Evolutionary conservation across 2,888 invertebrate species (phyloP), one percentile per base, ranked within the genome.

Genomic region (Panopea generosa): DNA sequence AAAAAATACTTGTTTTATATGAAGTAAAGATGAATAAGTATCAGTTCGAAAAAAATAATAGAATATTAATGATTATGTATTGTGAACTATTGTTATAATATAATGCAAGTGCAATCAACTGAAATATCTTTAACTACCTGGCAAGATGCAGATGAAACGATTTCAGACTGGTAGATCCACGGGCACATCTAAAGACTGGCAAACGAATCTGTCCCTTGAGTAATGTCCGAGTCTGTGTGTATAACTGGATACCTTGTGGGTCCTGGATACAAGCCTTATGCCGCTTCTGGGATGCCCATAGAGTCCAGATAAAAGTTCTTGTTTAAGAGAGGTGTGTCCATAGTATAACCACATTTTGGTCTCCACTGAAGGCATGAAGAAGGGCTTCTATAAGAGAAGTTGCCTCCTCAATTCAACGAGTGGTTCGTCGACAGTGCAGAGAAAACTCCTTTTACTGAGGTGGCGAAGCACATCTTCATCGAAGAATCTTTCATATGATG

Each of bases 211-310:
- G 59, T 1, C 77, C 80, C 40, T 82, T 81, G n/a, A 6, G n/a
- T 16, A 68, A 11, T 1, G 72, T 55, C 11, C 68, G 53, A 7
- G 56, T 73, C 50, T 63, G 53, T 1, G 74, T 79, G 71, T 86
- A 85, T 3, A 84, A 68, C 27, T 52, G 59, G 22, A 71, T 24
- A 11, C 47, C 78, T 22, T 20, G 22, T 26, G 80, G 75, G 56
- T 85, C 82, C 52, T 83, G 82, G 9, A 84, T 52, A 50, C 83
- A 82, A 18, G 65, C 16, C 0, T 75, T 53, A 55, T 84, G 79
- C 6, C 18, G 22, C 45, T 68, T 49, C 63, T 75, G 66, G n/a
- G 22, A 14, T 11, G 33, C 40, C 77, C 76, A 80, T 6, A 73
- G 52, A 2, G 38, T 38, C 38, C 22, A 14, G 45, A 74, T 65